Conservation (phyloP, 2,797 vertebrate species). For the Dendrocincla tyrannina region DNA sequence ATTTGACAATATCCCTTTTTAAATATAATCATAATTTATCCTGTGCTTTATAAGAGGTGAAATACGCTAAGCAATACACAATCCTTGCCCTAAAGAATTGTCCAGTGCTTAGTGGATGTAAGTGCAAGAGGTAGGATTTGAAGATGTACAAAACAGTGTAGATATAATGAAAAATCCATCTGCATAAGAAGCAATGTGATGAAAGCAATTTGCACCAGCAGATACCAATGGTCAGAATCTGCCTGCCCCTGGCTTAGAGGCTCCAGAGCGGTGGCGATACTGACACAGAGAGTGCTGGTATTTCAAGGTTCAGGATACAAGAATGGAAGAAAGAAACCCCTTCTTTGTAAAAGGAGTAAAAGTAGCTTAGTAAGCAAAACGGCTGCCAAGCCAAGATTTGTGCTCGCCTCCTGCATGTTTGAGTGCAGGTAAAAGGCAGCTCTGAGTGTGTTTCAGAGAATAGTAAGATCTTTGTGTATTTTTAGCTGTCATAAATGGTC, state of each 20-base stretch:
- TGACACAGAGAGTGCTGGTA: background rate
- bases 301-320: background rate
- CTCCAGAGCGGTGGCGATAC: background rate
- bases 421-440: slow-evolving; percentile 32
- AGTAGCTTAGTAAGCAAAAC: slow-evolving; percentile 10
- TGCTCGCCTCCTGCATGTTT: background rate
- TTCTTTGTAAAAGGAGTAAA: background rate
- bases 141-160: background rate
- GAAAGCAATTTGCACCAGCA: background rate
- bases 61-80: background rate
- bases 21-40: background rate
- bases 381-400: background rate
- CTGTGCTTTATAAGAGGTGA: background rate
- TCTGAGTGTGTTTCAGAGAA: background rate
- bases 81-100: background rate
- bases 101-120: background rate
- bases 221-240: background rate
- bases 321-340: background rate
- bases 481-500: background rate
- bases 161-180: background rate
- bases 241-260: background rate
- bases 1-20: background rate
- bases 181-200: background rate
- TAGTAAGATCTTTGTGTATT: background rate
- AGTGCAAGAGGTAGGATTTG: background rate